These are phyloP conservation scores for Poeciliopsis turrubarensis DNA, from an alignment of 2,113 vertebrate species.

Conservation along the genomic window DNA sequence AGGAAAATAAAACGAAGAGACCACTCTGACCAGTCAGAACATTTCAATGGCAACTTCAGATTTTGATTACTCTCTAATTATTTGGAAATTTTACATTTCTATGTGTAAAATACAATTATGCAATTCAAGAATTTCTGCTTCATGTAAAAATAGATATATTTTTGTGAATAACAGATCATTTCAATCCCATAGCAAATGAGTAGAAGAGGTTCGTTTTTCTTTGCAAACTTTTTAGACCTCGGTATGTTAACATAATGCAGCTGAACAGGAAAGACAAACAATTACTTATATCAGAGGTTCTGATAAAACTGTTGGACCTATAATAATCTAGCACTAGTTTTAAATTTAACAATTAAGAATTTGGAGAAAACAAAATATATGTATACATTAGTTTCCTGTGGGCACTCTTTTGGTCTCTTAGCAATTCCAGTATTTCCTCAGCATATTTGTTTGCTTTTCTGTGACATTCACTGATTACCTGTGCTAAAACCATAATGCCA, in stretches of 20 bases:
- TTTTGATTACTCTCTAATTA: background rate
- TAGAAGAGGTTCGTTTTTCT: too few species aligned
- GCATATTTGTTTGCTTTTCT: too few species aligned
- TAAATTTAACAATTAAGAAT: background rate
- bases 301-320: background rate
- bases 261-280: background rate
- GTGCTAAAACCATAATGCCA: too few species aligned
- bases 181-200: too few species aligned
- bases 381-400: too few species aligned
- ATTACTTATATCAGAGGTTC: background rate
- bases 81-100: background rate
- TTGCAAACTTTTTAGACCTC: background rate
- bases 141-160: too few species aligned
- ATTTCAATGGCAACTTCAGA: background rate
- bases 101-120: background rate
- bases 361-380: too few species aligned
- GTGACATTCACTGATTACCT: too few species aligned
- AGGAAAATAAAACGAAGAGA: constrained; percentile 12
- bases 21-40: constrained; percentile 2
- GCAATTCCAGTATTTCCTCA: too few species aligned
- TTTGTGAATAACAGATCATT: too few species aligned
- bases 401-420: too few species aligned
- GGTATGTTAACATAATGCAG: background rate
- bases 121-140: background rate
- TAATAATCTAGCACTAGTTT: background rate